Conservation (phyloP, 2,113 vertebrate species). For the Megalops atlanticus region DNA sequence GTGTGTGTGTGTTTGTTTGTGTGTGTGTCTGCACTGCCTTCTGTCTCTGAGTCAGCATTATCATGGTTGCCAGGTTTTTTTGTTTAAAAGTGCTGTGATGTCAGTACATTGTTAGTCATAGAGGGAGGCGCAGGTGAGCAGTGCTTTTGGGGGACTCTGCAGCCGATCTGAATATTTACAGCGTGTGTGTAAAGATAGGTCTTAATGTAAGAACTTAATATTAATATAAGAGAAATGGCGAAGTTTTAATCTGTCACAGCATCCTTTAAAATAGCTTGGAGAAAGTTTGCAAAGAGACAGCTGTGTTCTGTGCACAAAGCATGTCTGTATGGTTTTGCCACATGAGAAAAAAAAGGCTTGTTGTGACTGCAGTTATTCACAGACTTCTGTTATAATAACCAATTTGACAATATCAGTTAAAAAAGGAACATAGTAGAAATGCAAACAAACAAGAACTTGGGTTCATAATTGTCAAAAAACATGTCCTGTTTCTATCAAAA, state of each 20-base stretch:
- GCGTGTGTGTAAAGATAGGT: not conserved
- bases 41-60: not conserved
- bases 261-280: not conserved
- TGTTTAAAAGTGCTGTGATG: not conserved
- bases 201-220: not conserved
- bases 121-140: no score
- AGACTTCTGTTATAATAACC: not conserved
- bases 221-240: not conserved
- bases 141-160: not conserved
- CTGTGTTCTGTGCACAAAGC: not conserved
- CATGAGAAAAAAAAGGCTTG: not conserved
- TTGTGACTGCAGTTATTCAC: not conserved
- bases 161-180: not conserved
- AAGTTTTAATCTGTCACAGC: not conserved
- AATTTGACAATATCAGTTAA: not conserved
- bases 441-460: not conserved
- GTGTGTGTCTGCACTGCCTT: constrained; percentile 8
- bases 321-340: not conserved
- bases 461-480: not conserved
- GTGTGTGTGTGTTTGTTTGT: not conserved
- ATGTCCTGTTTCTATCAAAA: not conserved
- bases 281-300: not conserved
- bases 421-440: not conserved
- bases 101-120: not conserved
- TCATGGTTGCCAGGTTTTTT: not conserved